Percentiles rank a stretch among this genome's conserved stretches.
These are phyloP conservation scores for Uromys caudimaculatus DNA, from an alignment of 2,797 vertebrate genomes.

Conservation along the genomic window DNA sequence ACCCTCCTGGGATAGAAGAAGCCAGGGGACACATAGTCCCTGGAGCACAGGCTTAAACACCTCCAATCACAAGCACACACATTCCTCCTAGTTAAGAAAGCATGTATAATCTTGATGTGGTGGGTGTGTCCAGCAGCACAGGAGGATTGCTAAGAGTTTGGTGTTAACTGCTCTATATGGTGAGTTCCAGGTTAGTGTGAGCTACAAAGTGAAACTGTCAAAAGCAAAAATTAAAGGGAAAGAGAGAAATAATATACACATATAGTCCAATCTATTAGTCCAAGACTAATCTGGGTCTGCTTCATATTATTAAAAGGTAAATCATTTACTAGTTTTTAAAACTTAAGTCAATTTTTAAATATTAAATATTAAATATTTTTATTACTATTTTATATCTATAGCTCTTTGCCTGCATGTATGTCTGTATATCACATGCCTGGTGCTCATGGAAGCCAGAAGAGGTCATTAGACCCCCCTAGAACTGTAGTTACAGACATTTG, in stretches of 20 bases:
- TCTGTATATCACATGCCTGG: background rate
- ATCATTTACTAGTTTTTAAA: slow-evolving; percentile 43
- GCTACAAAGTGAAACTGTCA: background rate
- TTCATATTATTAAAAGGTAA: slow-evolving; percentile 8
- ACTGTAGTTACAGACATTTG: background rate
- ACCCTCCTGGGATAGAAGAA: background rate
- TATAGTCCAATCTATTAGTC: slow-evolving; percentile 23
- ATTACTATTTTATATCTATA: background rate
- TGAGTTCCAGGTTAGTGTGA: background rate
- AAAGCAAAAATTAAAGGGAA: background rate
- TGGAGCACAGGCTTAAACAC: background rate
- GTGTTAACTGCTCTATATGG: background rate
- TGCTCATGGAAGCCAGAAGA: background rate
- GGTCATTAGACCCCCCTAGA: background rate
- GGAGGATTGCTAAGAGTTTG: background rate
- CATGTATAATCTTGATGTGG: background rate
- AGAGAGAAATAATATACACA: background rate
- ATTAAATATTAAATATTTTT: too few relatives aligned
- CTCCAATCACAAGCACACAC: background rate
- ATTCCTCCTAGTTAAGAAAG: background rate
- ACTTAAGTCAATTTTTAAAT: background rate
- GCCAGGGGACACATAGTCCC: background rate
- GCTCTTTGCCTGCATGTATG: background rate
- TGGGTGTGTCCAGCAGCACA: background rate
- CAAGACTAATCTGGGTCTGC: background rate